Evolutionary conservation across 1,140 invertebrate species (phyloP), one percentile per base, ranked within the genome.

Genomic region (Macrotrachela quadricornifera): DNA sequence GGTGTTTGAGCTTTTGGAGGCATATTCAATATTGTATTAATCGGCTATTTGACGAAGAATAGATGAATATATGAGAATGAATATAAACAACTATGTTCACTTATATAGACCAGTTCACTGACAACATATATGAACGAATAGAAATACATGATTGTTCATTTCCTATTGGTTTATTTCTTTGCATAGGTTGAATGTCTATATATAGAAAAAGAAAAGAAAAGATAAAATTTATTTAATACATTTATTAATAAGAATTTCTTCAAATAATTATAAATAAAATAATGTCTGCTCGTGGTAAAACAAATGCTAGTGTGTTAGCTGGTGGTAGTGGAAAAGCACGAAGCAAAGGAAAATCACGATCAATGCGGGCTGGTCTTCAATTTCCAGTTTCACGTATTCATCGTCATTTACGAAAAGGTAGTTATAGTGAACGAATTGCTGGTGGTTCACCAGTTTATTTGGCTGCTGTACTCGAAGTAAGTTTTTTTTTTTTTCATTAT

Each of bases 381-480:
- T 81, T 81, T 59, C 78, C 78, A 1, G 79, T 81, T 15, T 46
- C 46, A 46, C 45, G 52, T 64, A 78, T 82, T 54, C 77, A 80
- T 62, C 72, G 80, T 59, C 63, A 79, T 10, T 63, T 82, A 12
- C 66, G 78, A 45, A 59, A 57, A 48, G 55, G 59, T n/a, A 58
- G 60, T 48, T 81, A 81, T 60, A 78, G 78, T 8, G 76, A 81
- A 60, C 72, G 78, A n/a, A 74, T 82, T 45, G 63, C 64, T 54
- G 64, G 61, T 15, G 68, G 66, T 36, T 63, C 65, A 15, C 63
- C 66, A 21, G 70, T 66, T 17, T 71, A 71, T 54, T 56, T 71
- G 42, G 69, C 68, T 36, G 66, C 63, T 18, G 64, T 66, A 11
- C 56, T 70, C 13, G 66, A 66, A 54, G 21, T 30, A 30, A 30